A percentile compares a stretch with the other conserved stretches of the same genome.
Conservation (phyloP, 2,113 vertebrate species). For the Zosterops japonicus region DNA sequence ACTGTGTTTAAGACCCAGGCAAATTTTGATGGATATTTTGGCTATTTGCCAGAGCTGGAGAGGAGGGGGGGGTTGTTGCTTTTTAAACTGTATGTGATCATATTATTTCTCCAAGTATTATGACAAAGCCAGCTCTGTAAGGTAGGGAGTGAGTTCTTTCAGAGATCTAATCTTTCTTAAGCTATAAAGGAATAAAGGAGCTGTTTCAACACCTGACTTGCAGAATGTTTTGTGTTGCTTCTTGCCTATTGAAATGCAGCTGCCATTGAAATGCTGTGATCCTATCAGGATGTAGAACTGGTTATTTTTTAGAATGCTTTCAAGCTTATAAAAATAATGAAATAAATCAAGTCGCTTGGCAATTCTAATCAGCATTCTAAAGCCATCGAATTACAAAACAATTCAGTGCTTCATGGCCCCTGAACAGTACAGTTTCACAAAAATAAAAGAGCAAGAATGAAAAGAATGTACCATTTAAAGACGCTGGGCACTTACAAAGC, state of each 20-base stretch:
- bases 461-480: neutral
- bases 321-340: neutral
- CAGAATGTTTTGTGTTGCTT: slow-evolving; percentile 37
- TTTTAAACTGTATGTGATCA: neutral
- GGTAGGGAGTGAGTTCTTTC: neutral
- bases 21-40: neutral
- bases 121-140: slow-evolving; percentile 4
- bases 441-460: neutral
- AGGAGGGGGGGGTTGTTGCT: neutral
- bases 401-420: neutral
- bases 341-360: slow-evolving; percentile 12
- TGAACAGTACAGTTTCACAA: neutral
- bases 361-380: slow-evolving; percentile 20
- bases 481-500: rapidly evolving
- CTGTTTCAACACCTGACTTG: slow-evolving; percentile 31
- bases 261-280: neutral
- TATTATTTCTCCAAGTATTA: neutral
- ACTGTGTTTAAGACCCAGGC: neutral
- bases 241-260: slow-evolving; percentile 30
- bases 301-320: slow-evolving; percentile 19
- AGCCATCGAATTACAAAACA: neutral
- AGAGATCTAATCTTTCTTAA: slow-evolving; percentile 17
- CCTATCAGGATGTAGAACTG: neutral
- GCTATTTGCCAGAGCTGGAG: neutral
- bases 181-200: slow-evolving; percentile 44